phyloP scores from a whole-genome alignment of 2,113 vertebrate genomes.

The Psophia crepitans region DNA sequence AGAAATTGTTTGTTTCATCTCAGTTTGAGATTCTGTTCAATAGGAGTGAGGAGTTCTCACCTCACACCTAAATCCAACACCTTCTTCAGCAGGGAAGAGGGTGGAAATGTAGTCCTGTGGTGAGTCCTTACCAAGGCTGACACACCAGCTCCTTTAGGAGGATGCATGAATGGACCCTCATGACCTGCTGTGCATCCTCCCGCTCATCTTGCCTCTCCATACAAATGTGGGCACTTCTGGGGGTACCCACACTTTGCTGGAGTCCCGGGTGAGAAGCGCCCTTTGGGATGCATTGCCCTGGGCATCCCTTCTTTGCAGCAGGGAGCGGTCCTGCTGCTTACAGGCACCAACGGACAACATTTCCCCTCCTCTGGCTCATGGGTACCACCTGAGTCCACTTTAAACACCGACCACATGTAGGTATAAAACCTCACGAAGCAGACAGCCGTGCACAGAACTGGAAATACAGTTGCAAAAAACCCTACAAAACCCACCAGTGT shows the following conservation, averaged over 20 bases:
- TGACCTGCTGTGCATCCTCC: not conserved
- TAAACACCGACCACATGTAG: rapidly evolving
- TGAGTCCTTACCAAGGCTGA: not conserved
- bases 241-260: rapidly evolving
- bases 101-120: not conserved
- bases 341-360: not conserved
- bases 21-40: not conserved
- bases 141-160: not conserved
- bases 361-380: not conserved
- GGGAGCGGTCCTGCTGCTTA: not conserved
- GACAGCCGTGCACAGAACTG: rapidly evolving
- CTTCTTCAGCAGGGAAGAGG: not conserved
- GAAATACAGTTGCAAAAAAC: not conserved
- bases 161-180: not conserved
- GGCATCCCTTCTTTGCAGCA: not conserved
- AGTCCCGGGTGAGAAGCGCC: rapidly evolving
- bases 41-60: not conserved
- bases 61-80: not conserved
- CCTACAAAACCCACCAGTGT: not conserved
- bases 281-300: not conserved
- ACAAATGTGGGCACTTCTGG: not conserved
- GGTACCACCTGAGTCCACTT: not conserved
- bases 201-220: not conserved
- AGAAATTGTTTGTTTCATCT: not conserved
- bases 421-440: not conserved